Base-by-base conservation (phyloP, 2,113 vertebrate genomes). In the Rissa tridactyla region DNA sequence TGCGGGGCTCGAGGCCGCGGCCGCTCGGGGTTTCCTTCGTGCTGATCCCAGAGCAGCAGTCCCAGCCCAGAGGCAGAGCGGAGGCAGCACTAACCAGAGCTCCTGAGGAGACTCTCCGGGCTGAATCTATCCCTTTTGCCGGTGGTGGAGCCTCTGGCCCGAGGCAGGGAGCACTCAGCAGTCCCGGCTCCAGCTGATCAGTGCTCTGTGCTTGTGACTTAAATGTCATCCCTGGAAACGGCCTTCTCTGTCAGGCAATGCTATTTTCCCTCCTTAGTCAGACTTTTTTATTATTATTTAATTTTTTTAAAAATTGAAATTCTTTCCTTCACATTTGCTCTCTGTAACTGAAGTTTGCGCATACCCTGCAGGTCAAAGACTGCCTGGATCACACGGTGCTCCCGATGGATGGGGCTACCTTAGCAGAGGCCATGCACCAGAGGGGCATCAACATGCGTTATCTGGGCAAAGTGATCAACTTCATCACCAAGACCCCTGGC, bases 371-470 rank as follows among this genome's bases (percentile, higher is more conserved):
- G 99, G 98, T 99, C 55, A 99, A 99, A 93, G 99, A 99, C 98
- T 99, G 99, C 94, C 98, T 99, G 94, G 99, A 99, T 82, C 99
- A 99, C 86, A 99, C 98, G 0, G 98, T 99, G 94, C 98, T 99
- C 85, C 99, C 99, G 0, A 99, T 99, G 99, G 99, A 99, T 0
- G 99, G 99, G 51, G 98, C 98, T 6, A 99, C 99, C 0, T 95
- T 99, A 72, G 99, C 99, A 0, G 99, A 99, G 96, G 99, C 99
- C 76, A 98, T 99, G 98, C 99, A 99, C 97, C 99, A 99, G 97
- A 98, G 99, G 29, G 99, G 99, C 90, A 99, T 99, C 97, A 99
- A 99, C 82, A 97, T 99, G 97, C 99, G 99, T 10, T 99, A 99
- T 71, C 96, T 99, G 73, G 99, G 99, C 83, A 99, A 98, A 20